Evolutionary conservation across 2,797 vertebrate species (phyloP).

Genomic region (Menidia menidia): DNA sequence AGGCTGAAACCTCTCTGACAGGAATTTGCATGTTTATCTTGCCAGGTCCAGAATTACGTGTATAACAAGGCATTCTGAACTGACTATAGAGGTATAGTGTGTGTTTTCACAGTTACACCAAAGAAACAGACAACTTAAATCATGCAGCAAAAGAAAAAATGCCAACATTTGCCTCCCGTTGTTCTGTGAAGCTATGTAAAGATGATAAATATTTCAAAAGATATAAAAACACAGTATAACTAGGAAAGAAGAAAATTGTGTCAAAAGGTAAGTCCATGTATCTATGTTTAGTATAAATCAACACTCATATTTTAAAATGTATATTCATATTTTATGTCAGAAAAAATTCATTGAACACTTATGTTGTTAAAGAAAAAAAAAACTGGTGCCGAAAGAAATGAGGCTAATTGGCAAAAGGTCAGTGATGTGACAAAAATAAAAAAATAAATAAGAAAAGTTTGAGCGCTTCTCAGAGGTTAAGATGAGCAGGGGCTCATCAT

Average conservation of each 20-base stretch:
- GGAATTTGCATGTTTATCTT: no score
- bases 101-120: no score
- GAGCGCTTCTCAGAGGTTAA: slow-evolving; percentile 5
- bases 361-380: background rate
- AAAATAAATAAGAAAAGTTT: background rate
- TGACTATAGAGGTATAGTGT: no score
- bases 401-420: background rate
- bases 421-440: background rate
- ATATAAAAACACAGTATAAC: background rate
- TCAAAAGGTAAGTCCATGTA: background rate
- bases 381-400: background rate
- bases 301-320: background rate
- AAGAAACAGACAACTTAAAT: no score
- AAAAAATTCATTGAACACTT: background rate
- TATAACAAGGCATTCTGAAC: no score
- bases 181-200: no score
- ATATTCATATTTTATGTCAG: background rate
- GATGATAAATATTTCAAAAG: no score
- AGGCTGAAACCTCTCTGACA: no score
- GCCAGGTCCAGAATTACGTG: no score
- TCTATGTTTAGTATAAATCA: background rate
- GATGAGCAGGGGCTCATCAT: background rate
- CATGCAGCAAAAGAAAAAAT: no score
- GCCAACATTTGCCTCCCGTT: no score
- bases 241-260: background rate